These are phyloP conservation scores for Ellobium chinense DNA, from an alignment of 2,888 invertebrate species.

Conservation along the genomic window DNA sequence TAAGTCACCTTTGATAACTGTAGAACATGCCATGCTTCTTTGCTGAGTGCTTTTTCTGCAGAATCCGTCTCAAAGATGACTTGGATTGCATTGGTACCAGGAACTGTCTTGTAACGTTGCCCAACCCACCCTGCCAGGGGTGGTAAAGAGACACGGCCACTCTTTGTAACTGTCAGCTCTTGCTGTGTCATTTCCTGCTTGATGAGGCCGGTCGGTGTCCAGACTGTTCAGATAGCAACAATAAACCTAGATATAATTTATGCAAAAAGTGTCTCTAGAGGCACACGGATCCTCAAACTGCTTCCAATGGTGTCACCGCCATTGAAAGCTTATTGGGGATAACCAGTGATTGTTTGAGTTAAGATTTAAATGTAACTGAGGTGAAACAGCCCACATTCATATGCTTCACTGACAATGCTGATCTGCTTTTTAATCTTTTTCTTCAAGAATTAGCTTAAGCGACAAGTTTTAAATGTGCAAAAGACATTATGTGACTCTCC, in stretches of 20 bases:
- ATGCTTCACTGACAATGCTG: too few relatives aligned
- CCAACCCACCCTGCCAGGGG: constrained; percentile 63
- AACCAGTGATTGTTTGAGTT: too few relatives aligned
- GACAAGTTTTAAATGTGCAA: too few relatives aligned
- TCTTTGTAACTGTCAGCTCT: constrained; percentile 57
- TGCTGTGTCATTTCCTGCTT: constrained; percentile 51
- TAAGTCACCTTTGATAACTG: constrained; percentile 24
- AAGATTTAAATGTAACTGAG: too few relatives aligned
- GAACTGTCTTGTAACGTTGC: constrained; percentile 48
- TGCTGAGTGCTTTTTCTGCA: not conserved
- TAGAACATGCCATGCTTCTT: not conserved
- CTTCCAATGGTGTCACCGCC: too few relatives aligned
- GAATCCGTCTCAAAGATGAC: constrained; percentile 15
- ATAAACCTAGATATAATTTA: not conserved
- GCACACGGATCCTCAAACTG: not conserved
- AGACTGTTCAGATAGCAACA: not conserved
- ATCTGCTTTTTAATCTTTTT: too few relatives aligned
- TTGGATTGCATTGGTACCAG: not conserved
- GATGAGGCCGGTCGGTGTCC: constrained; percentile 25
- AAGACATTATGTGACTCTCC: too few relatives aligned
- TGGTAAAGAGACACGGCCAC: constrained; percentile 66
- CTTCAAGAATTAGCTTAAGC: too few relatives aligned
- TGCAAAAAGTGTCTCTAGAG: not conserved
- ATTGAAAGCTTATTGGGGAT: too few relatives aligned
- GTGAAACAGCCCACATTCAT: too few relatives aligned